Base-by-base conservation (phyloP, 2,797 vertebrate species). In the Bryconaethiops microstoma region DNA sequence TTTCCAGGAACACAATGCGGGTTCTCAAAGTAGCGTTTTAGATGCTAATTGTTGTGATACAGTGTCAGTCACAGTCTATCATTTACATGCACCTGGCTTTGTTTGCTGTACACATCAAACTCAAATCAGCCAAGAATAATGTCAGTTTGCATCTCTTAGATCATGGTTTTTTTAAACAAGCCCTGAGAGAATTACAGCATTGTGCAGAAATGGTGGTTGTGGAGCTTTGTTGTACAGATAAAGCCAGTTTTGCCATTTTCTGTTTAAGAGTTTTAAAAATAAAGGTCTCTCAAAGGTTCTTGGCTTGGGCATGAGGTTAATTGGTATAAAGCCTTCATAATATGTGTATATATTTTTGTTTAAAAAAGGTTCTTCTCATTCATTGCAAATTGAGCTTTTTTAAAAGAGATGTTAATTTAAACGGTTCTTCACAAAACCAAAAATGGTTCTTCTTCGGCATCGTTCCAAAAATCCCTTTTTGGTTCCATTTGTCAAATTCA, bases 141-240 rank as follows among this genome's bases (percentile, higher is more conserved):
- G 52, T 81, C 72, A 78, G 78, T 78, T 82, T 80, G 72, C 74
- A 17, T 17, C 71, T 81, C 71, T 85, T 83, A 83, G 75, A 59
- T 79, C 48, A 71, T 13, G 45, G 42, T 76, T 35, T 70, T 55
- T 55, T 72, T 59, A 35, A 16, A 76, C 70, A 65, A 75, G 72
- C 77, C 83, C 74, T 50, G 77, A 73, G 75, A 76, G 78, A 76
- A 84, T 42, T 12, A n/a, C 70, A 54, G 76, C 35, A 70, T 16
- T 48, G 10, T 16, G 0, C 1, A 50, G 45, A 50, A 50, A 73
- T n/a, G 13, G 23, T 59, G 42, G 7, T 63, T 29, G n/a, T 52
- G 74, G 14, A 45, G 54, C 48, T 60, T 50, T 21, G 19, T 50
- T 71, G 12, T 59, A 82, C 78, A 84, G 70, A 80, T 79, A 19